These are phyloP conservation scores for Nebria brevicollis DNA, from an alignment of 2,888 invertebrate genomes.

Conservation along the genomic window DNA sequence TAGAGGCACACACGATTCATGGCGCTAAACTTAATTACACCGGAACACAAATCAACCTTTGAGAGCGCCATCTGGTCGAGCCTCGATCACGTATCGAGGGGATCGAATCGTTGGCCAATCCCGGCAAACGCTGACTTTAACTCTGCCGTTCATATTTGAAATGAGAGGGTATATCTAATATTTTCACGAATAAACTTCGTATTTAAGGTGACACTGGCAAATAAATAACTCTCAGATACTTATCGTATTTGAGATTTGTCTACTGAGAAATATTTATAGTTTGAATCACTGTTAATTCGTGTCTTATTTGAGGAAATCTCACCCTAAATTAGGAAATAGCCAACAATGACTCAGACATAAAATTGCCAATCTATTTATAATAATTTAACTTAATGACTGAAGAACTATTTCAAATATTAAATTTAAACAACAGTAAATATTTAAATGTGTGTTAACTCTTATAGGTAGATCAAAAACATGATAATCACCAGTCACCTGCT, in stretches of 20 bases:
- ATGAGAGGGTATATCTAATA: not conserved
- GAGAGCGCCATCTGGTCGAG: slow-evolving; percentile 26
- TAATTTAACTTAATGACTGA: too few relatives aligned
- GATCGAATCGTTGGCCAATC: not conserved
- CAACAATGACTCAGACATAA: too few relatives aligned
- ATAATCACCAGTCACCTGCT: not conserved
- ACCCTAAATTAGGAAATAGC: too few relatives aligned
- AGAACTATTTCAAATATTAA: too few relatives aligned
- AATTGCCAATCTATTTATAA: too few relatives aligned
- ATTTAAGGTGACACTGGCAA: not conserved
- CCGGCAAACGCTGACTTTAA: not conserved
- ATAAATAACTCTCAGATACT: not conserved
- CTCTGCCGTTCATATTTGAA: not conserved
- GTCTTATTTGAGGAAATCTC: too few relatives aligned
- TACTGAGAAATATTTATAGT: too few relatives aligned
- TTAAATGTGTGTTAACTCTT: too few relatives aligned
- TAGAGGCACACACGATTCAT: slow-evolving; percentile 6
- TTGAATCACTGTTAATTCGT: too few relatives aligned
- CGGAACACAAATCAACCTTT: slow-evolving; percentile 26
- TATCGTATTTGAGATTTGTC: not conserved
- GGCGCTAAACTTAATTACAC: slow-evolving; percentile 36
- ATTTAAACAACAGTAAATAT: too few relatives aligned
- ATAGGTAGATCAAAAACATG: not conserved
- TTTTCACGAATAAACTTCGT: not conserved
- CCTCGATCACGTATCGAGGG: not conserved